Conservation (phyloP, 2,113 vertebrate species). For the Chitala chitala region DNA sequence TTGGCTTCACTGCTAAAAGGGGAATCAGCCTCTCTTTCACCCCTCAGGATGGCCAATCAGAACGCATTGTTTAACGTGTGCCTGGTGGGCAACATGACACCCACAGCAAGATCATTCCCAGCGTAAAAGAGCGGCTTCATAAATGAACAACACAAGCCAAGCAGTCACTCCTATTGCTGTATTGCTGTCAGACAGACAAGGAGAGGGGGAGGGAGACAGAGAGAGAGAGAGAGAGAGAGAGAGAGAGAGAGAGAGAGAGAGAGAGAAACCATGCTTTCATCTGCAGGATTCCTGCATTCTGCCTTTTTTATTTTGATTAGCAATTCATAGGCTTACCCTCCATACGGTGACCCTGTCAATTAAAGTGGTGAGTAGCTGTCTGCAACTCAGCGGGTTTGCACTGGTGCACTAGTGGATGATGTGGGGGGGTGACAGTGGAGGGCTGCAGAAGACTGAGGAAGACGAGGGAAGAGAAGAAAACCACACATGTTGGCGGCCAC, state of each 20-base stretch:
- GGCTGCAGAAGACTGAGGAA: neutral
- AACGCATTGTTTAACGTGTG: neutral
- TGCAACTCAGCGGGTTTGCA: neutral
- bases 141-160: neutral
- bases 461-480: neutral
- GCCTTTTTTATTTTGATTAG: conserved; percentile 15
- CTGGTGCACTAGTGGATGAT: neutral
- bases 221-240: neutral
- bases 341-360: conserved; percentile 17
- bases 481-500: neutral
- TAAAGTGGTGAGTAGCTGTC: conserved; percentile 14
- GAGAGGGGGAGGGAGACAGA: neutral
- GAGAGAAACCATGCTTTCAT: neutral
- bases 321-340: conserved; percentile 20
- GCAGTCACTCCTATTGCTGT: neutral
- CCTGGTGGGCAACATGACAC: neutral
- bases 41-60: neutral
- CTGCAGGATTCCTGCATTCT: conserved; percentile 1
- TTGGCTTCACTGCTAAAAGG: neutral
- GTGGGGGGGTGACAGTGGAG: neutral
- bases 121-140: neutral
- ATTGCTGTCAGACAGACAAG: conserved; percentile 8
- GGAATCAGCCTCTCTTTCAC: neutral
- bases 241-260: neutral
- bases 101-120: conserved; percentile 12